Base-by-base conservation (phyloP, 64 coral and sea anemone species). In the Orbicella faveolata region DNA sequence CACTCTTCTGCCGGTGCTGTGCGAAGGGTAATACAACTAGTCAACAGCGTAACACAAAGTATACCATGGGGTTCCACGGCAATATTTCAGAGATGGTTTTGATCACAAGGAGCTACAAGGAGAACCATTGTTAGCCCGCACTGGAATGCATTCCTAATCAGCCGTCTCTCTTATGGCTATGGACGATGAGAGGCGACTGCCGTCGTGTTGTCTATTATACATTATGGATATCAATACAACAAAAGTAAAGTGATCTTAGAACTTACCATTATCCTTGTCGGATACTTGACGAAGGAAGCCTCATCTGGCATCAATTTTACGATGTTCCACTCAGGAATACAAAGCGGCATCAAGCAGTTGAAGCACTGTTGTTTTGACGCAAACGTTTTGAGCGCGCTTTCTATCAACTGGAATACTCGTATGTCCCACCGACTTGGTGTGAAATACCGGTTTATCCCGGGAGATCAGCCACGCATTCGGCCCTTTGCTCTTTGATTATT, bases 221-320 rank as follows among this genome's bases (percentile, higher is more conserved):
- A 59, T 70, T 70, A 23, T 25, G 9, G 20, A 9, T 11, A 25
- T 67, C 20, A 70, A 11, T 26, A 10, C 21, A 25, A 34, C 51
- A 79, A 57, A 57, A 55, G 48, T 52, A 63, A 63, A 81, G 16
- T 30, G 34, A 81, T 59, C 48, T 8, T 10, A 23, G 57, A 59
- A 79, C 48, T 79, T 57, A 79, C 48, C 48, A 34, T 59, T 59
- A 59, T 59, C 23, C 14, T 79, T 52, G 30, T 30, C 30, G 30
- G 25, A 26, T 70, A 70, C 4, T 26, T n/a, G 67, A 67, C 80
- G 36, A 83, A 15, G 4, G 34, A 68, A 39, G 34, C 68, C 61
- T 72, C 82, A 85, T 85, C 82, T 85, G 82, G 82, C 63, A 73
- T 39, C 64, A 73, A 85, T 85, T 62, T 57, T 26, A 53, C 61